Evolutionary conservation across 1,140 invertebrate genomes (phyloP).

Genomic region (Ylistrum balloti): DNA sequence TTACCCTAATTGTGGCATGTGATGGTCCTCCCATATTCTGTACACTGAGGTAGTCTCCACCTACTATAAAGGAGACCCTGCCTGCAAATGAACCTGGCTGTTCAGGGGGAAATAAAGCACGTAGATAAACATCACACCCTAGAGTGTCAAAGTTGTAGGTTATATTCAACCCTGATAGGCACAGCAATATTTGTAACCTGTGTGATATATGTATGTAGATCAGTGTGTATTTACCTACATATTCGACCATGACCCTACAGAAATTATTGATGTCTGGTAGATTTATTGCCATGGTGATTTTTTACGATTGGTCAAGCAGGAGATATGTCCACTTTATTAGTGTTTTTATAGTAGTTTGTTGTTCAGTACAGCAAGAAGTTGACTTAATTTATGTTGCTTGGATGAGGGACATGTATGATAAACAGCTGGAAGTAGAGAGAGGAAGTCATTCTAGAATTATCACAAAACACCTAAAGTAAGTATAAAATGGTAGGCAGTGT

Average conservation of each 20-base stretch:
- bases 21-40: too few relatives aligned
- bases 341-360: constrained; percentile 18
- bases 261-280: neutral
- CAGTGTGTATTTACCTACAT: neutral
- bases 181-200: too few relatives aligned
- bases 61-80: too few relatives aligned
- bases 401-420: neutral
- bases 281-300: neutral
- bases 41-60: too few relatives aligned
- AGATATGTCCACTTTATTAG: neutral
- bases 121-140: too few relatives aligned
- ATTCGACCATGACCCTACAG: neutral
- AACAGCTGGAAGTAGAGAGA: neutral
- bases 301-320: constrained; percentile 23
- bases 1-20: too few relatives aligned
- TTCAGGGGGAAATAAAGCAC: too few relatives aligned
- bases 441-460: neutral
- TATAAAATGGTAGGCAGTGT: neutral
- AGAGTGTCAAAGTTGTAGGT: too few relatives aligned
- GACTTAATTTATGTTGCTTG: neutral
- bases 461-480: neutral
- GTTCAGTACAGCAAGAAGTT: neutral
- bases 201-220: too few relatives aligned
- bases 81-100: too few relatives aligned
- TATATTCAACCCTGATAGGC: too few relatives aligned